phyloP scores from a whole-genome alignment of 2,113 vertebrate species.

The Upupa epops region DNA sequence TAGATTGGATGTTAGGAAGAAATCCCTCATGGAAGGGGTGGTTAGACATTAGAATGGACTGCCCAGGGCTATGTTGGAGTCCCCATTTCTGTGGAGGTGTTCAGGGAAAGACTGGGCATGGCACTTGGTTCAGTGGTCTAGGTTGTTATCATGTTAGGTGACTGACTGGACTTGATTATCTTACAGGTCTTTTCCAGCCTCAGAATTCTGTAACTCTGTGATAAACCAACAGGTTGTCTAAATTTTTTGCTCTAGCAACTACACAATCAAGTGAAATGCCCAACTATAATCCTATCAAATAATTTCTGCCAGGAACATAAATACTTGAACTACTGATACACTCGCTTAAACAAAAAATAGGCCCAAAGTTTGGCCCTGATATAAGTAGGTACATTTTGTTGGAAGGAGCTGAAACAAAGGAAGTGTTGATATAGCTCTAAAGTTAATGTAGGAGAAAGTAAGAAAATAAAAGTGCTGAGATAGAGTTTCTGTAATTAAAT shows the following conservation, averaged over 20 bases:
- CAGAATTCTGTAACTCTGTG: too few species aligned
- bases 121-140: too few species aligned
- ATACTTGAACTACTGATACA: neutral
- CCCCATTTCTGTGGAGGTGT: too few species aligned
- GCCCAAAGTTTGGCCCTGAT: neutral
- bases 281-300: neutral
- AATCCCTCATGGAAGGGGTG: too few species aligned
- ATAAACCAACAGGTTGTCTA: too few species aligned
- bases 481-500: neutral
- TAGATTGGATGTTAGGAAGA: too few species aligned
- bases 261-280: neutral
- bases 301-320: neutral
- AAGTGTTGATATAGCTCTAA: neutral
- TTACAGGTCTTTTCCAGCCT: too few species aligned
- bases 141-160: too few species aligned
- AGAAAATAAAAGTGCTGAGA: neutral
- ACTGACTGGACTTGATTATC: too few species aligned
- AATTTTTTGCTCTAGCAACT: neutral
- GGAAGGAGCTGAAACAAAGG: neutral
- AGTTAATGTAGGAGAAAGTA: neutral
- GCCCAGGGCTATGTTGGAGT: too few species aligned
- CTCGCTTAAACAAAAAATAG: neutral
- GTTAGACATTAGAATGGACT: too few species aligned
- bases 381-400: neutral
- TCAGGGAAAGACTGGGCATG: too few species aligned